These are phyloP conservation scores for Lithodes maja DNA, from an alignment of 2,888 invertebrate genomes.

Conservation along the genomic window DNA sequence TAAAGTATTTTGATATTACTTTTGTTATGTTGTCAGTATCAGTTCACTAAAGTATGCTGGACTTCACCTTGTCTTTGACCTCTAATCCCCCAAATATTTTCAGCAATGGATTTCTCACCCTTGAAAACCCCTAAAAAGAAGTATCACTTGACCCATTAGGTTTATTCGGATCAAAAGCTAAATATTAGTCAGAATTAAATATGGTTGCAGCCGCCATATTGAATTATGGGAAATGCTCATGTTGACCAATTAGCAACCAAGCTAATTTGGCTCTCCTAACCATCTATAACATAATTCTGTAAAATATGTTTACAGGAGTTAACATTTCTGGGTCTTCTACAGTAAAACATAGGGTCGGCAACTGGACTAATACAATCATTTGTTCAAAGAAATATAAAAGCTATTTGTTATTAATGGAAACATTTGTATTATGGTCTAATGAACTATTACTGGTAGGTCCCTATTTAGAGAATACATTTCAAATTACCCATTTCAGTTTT, in stretches of 20 bases:
- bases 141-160: background rate
- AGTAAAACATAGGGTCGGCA: background rate
- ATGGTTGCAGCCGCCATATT: background rate
- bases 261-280: slow-evolving; percentile 6
- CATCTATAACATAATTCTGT: background rate
- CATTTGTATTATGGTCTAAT: too few species aligned
- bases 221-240: slow-evolving; percentile 13
- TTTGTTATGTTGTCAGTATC: background rate
- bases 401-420: too few species aligned
- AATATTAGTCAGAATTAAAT: slow-evolving; percentile 4
- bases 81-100: background rate
- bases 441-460: too few species aligned
- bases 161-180: too few species aligned
- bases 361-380: background rate
- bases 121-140: background rate
- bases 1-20: background rate
- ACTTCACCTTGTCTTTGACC: slow-evolving; percentile 13
- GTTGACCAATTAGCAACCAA: slow-evolving; percentile 20
- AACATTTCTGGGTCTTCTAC: slow-evolving; percentile 5
- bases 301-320: slow-evolving; percentile 12
- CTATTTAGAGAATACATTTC: too few species aligned
- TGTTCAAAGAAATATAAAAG: too few species aligned
- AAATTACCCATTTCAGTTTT: too few species aligned
- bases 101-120: background rate
- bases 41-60: background rate